Base-by-base conservation (phyloP, 2,888 invertebrate species). In the Aspidapion aeneum region DNA sequence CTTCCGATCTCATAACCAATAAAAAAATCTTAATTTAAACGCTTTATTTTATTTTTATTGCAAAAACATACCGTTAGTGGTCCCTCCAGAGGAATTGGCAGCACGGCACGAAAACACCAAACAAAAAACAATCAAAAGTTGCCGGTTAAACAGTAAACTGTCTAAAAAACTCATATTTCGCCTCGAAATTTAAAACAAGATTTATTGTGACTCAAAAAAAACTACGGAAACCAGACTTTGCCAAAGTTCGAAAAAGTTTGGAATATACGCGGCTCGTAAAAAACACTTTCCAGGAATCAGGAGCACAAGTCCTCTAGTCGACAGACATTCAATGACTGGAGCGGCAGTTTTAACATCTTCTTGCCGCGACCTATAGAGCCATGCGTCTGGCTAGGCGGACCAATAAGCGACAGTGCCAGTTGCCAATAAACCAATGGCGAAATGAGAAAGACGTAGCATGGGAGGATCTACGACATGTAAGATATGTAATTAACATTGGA, bases 381-480 rank as follows among this genome's bases (percentile, higher is more conserved):
- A 78, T 78, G 78, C 79, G 79, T 78, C 70, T 66, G 75, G 71
- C 67, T 68, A 69, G 70, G 70, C 68, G 72, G 72, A 73, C 79
- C 79, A 79, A 79, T 79, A 74, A 74, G 72, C 74, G 69, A 74
- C 73, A 76, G 70, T 76, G 78, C 74, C 73, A 75, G 73, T 72
- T 73, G 74, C 71, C 74, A 75, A 76, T 75, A 78, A 78, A 77
- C 79, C 79, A 79, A 79, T 79, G 72, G 77, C 76, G 77, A 75
- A 75, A 76, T 75, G 75, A 77, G 79, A n/a, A 79, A 79, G 78
- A 79, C 78, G 78, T 76, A 75, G 76, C 77, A 79, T 79, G 79
- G 79, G 79, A 77, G 78, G 79, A 72, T 68, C 78, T 71, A 73
- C 69, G 67, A 74, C 76, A 78, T 77, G 77, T 78, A 79, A 79